Conservation (phyloP, 1,140 invertebrate genomes). For the Palaemon carinicauda region DNA sequence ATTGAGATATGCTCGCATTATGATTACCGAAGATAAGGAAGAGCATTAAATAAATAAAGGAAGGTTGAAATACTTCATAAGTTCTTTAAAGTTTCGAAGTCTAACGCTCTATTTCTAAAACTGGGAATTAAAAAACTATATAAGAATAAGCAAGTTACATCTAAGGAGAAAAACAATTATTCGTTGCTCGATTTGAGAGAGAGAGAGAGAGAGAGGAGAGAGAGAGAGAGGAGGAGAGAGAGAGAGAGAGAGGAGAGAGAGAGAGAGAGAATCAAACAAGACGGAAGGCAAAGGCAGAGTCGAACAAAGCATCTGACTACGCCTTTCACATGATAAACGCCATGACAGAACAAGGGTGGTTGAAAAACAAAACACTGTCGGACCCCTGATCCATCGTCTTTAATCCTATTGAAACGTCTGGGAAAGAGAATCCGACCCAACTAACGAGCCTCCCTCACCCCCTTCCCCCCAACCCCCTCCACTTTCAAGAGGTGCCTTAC, state of each 20-base stretch:
- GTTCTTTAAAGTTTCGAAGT: no score
- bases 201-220: no score
- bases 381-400: conserved; percentile 42
- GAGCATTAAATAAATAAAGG: no score
- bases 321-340: conserved; percentile 24
- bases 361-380: conserved; percentile 47
- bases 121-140: no score
- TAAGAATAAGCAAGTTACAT: no score
- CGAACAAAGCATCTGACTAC: neutral
- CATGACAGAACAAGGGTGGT: conserved; percentile 35
- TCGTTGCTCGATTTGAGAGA: no score
- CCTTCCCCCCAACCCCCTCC: neutral
- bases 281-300: neutral
- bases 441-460: conserved; percentile 23
- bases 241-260: neutral
- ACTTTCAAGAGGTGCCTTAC: conserved; percentile 29
- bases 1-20: no score
- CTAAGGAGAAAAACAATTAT: no score
- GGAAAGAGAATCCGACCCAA: conserved; percentile 45
- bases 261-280: neutral
- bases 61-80: no score
- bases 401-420: conserved; percentile 53
- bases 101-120: no score
- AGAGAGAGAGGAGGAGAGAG: neutral
- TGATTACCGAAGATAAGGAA: no score